Percentiles rank a stretch among this genome's conserved stretches.
Evolutionary conservation across 23 tunicate species (phyloP).

Genomic region (Oikopleura vanhoeffeni): DNA sequence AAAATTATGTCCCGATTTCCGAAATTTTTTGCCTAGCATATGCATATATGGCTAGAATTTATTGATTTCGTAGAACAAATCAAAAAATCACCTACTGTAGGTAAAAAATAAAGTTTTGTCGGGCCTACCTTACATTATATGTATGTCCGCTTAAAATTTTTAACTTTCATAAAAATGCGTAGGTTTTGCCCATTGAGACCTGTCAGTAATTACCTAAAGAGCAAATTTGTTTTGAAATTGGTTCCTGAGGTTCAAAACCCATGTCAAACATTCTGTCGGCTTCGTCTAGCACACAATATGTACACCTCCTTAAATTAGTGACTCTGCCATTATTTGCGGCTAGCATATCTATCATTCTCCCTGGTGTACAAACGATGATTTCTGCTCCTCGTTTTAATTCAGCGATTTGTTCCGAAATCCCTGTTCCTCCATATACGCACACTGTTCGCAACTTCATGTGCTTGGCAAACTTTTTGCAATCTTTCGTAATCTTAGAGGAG

Average conservation of each 20-base stretch:
- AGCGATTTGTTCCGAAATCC: constrained; percentile 96
- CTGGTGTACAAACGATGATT: constrained; percentile 94
- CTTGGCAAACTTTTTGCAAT: constrained; percentile 80
- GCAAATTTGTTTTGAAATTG: too few species aligned
- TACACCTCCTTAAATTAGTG: constrained; percentile 78
- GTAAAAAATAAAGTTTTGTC: too few species aligned
- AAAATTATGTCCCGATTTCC: too few species aligned
- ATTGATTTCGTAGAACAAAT: too few species aligned
- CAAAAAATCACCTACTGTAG: too few species aligned
- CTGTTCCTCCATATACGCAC: constrained; percentile 98
- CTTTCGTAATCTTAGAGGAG: constrained; percentile 77
- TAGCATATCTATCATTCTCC: constrained; percentile 98
- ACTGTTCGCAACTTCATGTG: constrained; percentile 38
- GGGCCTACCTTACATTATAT: too few species aligned
- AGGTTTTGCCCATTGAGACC: background rate
- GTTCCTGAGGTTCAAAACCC: constrained; percentile 99
- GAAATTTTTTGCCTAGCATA: too few species aligned
- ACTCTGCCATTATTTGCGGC: constrained; percentile 84
- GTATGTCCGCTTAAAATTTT: too few species aligned
- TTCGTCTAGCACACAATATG: constrained; percentile 88
- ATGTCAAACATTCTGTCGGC: constrained; percentile 93
- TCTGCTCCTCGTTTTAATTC: constrained; percentile 96
- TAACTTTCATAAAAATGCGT: too few species aligned
- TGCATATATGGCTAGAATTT: too few species aligned
- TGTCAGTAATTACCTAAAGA: too few species aligned